Evolutionary conservation across 1,140 invertebrate genomes (phyloP).

Genomic region (Meloidogyne floridensis): DNA sequence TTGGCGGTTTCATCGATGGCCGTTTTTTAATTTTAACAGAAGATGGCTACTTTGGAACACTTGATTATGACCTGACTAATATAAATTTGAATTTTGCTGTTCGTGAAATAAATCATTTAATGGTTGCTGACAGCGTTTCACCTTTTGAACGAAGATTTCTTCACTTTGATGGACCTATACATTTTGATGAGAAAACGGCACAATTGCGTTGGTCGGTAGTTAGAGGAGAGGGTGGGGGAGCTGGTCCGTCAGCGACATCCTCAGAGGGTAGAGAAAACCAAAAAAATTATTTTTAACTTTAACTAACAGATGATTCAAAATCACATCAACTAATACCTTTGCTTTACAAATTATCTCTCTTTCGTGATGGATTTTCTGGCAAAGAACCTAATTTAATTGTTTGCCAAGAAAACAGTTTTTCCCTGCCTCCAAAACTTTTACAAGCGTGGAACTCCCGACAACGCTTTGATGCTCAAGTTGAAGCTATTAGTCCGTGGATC

Average conservation of each 20-base stretch:
- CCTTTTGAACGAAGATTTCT: constrained; percentile 25
- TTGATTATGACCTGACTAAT: constrained; percentile 49
- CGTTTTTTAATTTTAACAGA: constrained; percentile 57
- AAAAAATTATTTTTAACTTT: too few species aligned
- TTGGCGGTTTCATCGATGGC: constrained; percentile 47
- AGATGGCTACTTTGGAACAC: constrained; percentile 54
- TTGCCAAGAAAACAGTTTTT: constrained; percentile 35
- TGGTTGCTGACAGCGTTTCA: constrained; percentile 33
- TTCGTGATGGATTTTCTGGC: constrained; percentile 54
- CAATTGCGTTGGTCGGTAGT: constrained; percentile 43
- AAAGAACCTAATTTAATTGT: constrained; percentile 48
- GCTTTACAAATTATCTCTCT: constrained; percentile 50
- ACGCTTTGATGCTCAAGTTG: constrained; percentile 56
- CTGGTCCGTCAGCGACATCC: too few species aligned
- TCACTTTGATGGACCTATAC: constrained; percentile 45
- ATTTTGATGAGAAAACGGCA: constrained; percentile 38
- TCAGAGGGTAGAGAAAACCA: too few species aligned
- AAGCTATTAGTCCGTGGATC: constrained; percentile 57
- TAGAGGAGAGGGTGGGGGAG: background rate
- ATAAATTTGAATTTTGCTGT: constrained; percentile 56
- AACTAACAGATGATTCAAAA: background rate
- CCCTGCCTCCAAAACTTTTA: constrained; percentile 49
- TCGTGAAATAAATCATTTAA: constrained; percentile 38
- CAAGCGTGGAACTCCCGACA: constrained; percentile 57
- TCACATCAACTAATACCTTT: background rate